Evolutionary conservation across 2,113 vertebrate species (phyloP).

Genomic region (Diadophis punctatus): DNA sequence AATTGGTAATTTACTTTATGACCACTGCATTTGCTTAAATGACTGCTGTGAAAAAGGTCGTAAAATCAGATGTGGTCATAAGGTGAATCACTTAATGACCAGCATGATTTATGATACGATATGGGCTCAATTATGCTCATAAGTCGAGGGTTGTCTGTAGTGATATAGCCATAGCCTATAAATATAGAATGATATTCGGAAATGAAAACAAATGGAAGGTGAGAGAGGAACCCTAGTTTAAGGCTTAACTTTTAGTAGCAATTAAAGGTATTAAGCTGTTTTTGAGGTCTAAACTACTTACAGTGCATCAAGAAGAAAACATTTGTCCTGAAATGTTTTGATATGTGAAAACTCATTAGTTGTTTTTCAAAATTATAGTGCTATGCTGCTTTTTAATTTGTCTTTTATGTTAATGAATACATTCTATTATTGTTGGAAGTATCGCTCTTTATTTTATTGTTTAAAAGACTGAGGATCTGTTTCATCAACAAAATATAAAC

Average conservation of each 20-base stretch:
- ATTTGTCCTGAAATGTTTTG: neutral
- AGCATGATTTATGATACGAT: neutral
- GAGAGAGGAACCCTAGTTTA: neutral
- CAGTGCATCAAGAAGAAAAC: neutral
- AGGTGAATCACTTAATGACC: neutral
- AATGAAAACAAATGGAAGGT: neutral
- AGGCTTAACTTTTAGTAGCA: slow-evolving; percentile 22
- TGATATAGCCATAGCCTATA: neutral
- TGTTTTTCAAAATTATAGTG: neutral
- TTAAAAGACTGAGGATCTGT: slow-evolving; percentile 1
- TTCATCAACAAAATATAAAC: neutral
- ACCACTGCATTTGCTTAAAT: neutral
- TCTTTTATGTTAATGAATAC: neutral
- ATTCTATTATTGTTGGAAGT: neutral
- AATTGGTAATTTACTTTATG: no score
- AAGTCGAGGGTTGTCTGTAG: neutral
- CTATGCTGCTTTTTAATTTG: neutral
- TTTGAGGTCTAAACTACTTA: neutral
- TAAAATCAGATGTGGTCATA: neutral
- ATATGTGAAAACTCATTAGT: neutral
- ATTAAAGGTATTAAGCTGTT: slow-evolving; percentile 36
- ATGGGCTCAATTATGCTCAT: neutral
- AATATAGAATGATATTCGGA: neutral
- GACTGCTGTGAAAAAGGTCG: neutral
- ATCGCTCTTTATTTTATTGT: neutral